phyloP scores from a whole-genome alignment of 2,888 invertebrate genomes.

The Conomelus anceps region DNA sequence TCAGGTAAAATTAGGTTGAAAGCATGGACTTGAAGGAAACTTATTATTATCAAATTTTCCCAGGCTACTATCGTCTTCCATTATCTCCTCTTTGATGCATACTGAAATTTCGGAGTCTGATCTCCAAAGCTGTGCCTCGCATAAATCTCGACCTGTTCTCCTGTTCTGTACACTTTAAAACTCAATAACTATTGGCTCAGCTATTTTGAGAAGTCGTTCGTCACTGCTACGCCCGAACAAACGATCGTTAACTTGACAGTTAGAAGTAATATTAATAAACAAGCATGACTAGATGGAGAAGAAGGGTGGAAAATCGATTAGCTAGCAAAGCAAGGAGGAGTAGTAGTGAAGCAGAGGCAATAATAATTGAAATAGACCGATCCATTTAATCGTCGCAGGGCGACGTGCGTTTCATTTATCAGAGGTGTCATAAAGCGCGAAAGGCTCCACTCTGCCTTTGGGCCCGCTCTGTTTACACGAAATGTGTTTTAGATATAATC shows the following conservation, averaged over 20 bases:
- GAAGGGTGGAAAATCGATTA: not conserved
- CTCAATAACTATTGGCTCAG: not conserved
- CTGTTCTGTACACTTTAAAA: not conserved
- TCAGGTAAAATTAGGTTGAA: too few species aligned
- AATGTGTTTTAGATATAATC: slow-evolving; percentile 22
- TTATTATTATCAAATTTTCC: too few species aligned
- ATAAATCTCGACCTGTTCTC: not conserved
- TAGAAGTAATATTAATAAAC: not conserved
- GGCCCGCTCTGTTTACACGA: slow-evolving; percentile 14
- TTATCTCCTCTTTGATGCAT: too few species aligned
- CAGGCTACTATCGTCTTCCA: too few species aligned
- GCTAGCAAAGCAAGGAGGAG: not conserved
- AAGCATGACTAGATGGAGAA: not conserved
- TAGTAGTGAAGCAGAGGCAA: not conserved
- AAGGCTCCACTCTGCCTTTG: slow-evolving; percentile 32
- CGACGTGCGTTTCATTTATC: slow-evolving; percentile 3
- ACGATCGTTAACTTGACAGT: not conserved
- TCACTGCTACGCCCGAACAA: not conserved
- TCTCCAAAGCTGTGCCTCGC: too few species aligned
- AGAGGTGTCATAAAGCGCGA: slow-evolving; percentile 12
- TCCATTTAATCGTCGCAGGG: slow-evolving; percentile 1
- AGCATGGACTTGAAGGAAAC: too few species aligned
- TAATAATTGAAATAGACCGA: slow-evolving; percentile 13
- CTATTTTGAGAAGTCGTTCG: not conserved
- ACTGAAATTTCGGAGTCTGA: too few species aligned